A percentile compares a stretch with the other conserved stretches of the same genome.
These are phyloP conservation scores for Blastomussa wellsi DNA, from an alignment of 92 coral and sea anemone genomes.

Conservation along the genomic window DNA sequence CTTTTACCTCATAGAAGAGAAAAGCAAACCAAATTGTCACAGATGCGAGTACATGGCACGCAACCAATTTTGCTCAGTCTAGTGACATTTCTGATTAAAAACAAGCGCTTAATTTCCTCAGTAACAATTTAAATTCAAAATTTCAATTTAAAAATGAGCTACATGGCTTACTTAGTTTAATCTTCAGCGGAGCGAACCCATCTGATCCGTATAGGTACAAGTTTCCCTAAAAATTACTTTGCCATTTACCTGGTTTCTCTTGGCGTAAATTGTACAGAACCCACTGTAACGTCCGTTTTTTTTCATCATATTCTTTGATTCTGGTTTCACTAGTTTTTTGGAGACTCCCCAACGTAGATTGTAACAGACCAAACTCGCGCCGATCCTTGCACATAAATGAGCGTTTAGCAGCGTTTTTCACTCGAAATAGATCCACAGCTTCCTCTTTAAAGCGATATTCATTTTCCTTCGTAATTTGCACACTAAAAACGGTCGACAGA, in stretches of 20 bases:
- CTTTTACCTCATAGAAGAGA: neutral
- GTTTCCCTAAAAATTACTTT: neutral
- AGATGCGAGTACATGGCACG: neutral
- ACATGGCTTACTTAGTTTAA: neutral
- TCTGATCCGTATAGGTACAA: neutral
- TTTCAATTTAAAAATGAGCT: too few relatives aligned
- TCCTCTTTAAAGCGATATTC: slow-evolving; percentile 29
- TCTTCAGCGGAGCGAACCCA: neutral
- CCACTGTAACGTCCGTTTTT: slow-evolving; percentile 29
- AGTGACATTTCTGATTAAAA: neutral
- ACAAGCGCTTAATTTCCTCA: neutral
- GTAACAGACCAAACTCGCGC: slow-evolving; percentile 22
- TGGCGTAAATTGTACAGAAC: slow-evolving; percentile 28
- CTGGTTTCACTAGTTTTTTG: slow-evolving; percentile 11
- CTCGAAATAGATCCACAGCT: slow-evolving; percentile 32
- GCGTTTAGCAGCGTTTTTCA: slow-evolving; percentile 28
- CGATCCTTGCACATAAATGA: slow-evolving; percentile 36
- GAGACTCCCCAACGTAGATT: slow-evolving; percentile 17
- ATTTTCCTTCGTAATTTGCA: slow-evolving; percentile 25
- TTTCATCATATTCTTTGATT: slow-evolving; percentile 9
- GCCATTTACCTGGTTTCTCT: slow-evolving; percentile 4
- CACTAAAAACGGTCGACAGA: neutral
- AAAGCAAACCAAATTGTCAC: neutral
- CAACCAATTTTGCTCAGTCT: neutral
- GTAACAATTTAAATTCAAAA: neutral